Base-by-base conservation (phyloP, 2,888 invertebrate genomes). In the Entomobrya multifasciata region DNA sequence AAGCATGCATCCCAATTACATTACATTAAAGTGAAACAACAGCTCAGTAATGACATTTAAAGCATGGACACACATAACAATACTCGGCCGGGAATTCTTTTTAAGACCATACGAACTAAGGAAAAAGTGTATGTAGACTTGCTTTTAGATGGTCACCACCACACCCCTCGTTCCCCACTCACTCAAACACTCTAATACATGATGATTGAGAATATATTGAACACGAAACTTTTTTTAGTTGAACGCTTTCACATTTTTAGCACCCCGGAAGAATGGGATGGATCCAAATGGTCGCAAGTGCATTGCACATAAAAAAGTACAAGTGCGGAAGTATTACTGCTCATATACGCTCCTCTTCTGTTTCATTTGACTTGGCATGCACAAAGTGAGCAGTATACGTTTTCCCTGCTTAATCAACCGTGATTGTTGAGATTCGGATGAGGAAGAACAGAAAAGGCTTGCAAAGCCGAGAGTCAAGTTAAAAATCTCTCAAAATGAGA, bases 351-450 rank as follows among this genome's bases (percentile, higher is more conserved):
- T 13, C 52, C 6, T 17, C 3, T n/a, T 15, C 49, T 15, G n/a
- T 55, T 17, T n/a, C 52, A 6, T 20, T 6, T n/a, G 52, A 20
- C 17, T n/a, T 55, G 20, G 20, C n/a, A 55, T 17, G 52, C 20
- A 13, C 8, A 55, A 17, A 55, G 20, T 1, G 20, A 55, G 62
- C 11, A 20, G 62, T 15, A 27, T 13, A 10, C 25, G 20, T 27
- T 44, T 62, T 78, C 78, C 30, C 44, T 78, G 78, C n/a, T 60
- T 78, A 78, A 78, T 78, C 78, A 78, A 78, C 44, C 78, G 36
- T 78, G 62, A 1, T 27, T 62, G 62, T 62, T 13, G n/a, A n/a
- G n/a, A n/a, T n/a, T n/a, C n/a, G n/a, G n/a, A n/a, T n/a, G n/a
- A n/a, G n/a, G n/a, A n/a, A n/a, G n/a, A n/a, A n/a, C n/a, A n/a